Evolutionary conservation across 2,888 invertebrate genomes (phyloP).

Genomic region (Isotomurus palustris): DNA sequence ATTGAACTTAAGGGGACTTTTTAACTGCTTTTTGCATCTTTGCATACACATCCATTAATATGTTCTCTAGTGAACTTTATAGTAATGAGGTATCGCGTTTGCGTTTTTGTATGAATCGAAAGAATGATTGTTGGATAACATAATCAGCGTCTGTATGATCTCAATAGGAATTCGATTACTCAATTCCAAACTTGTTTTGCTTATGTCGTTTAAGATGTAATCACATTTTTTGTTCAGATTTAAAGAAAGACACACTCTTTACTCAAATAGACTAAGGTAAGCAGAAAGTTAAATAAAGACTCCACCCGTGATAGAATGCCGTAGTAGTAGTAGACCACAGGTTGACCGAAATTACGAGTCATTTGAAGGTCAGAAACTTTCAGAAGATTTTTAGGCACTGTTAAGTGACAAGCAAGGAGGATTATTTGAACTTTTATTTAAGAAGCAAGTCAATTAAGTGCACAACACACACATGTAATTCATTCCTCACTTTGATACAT

Average conservation of each 20-base stretch:
- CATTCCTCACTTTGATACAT: too few relatives aligned
- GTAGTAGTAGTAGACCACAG: too few relatives aligned
- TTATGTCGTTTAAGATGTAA: constrained; percentile 1
- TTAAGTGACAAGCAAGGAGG: too few relatives aligned
- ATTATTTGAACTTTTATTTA: too few relatives aligned
- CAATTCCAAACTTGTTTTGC: not conserved
- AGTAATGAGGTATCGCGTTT: too few relatives aligned
- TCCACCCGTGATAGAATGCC: constrained; percentile 4
- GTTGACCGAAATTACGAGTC: not conserved
- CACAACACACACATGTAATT: too few relatives aligned
- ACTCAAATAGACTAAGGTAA: too few relatives aligned
- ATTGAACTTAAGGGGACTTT: not conserved
- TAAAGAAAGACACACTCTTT: not conserved
- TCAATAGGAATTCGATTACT: constrained; percentile 2
- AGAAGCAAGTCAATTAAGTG: too few relatives aligned
- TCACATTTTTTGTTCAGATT: constrained; percentile 3
- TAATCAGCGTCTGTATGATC: constrained; percentile 3
- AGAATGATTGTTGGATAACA: constrained; percentile 1
- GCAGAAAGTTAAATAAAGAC: not conserved
- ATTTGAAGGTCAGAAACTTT: not conserved
- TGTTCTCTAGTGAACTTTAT: too few relatives aligned
- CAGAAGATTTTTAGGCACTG: too few relatives aligned
- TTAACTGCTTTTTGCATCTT: not conserved
- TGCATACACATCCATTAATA: not conserved
- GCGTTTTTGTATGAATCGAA: not conserved